Evolutionary conservation across 2,113 vertebrate species (phyloP), one percentile per base, ranked within the genome.

Genomic region (Hystrix cristata): DNA sequence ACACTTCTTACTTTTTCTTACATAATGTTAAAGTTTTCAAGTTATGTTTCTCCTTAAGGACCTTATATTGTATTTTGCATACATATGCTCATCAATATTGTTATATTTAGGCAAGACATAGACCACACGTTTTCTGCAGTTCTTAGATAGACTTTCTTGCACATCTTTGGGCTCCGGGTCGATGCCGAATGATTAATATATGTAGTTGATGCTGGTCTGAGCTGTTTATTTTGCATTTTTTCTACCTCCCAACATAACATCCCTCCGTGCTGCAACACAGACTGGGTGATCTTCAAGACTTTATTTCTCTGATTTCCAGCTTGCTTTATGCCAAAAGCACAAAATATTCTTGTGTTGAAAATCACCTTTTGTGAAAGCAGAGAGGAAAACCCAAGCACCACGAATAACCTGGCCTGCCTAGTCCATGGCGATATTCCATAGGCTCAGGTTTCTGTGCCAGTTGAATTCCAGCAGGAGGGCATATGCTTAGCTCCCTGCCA

Each of bases 341-440:
- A 60, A 51, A 71, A 87, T 71, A 31, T 74, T 85, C 38, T 62
- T 82, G 53, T 57, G 34, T 67, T 81, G 51, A 72, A 96, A 90
- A 93, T 29, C 34, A 21, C 46, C 67, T 83, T 90, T 82, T 60
- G 79, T 53, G 71, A 93, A 96, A 92, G 38, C 87, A 84, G 80
- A 87, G 84, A 87, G 57, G 69, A 93, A 91, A 95, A 76, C 4
- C 29, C 31, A 38, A 86, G 71, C 38, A 25, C 34, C 69, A 4
- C 64, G 67, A 80, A 60, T 72, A 84, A 64, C 46, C 19, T 62
- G 93, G 71, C 71, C 38, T 67, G 57, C 19, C 19, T 48, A 21
- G 83, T n/a, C 67, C 64, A 46, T 12, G 21, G 86, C 59, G 48
- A 84, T n/a, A 71, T 38, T 88, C 93, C 79, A 11, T 31, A 76